These are phyloP conservation scores for Metridium senile DNA, from an alignment of 92 coral and sea anemone species.

Conservation along the genomic window DNA sequence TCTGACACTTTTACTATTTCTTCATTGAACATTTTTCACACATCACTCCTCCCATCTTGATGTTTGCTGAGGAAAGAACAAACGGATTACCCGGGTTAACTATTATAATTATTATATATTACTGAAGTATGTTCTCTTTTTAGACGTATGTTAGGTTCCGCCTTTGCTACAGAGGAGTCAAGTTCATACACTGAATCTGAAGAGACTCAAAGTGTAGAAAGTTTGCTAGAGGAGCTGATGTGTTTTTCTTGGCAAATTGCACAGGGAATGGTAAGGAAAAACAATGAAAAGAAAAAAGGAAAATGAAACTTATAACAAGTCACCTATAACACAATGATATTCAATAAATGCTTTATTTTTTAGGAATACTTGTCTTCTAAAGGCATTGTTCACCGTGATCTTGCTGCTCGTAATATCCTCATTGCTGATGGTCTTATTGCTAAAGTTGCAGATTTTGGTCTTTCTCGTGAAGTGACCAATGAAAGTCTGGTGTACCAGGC, in stretches of 20 bases:
- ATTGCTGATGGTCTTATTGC: background rate
- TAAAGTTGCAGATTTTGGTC: background rate
- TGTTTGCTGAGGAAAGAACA: too few relatives aligned
- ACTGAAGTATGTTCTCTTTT: background rate
- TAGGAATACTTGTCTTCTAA: background rate
- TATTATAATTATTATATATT: background rate
- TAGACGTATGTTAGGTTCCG: background rate
- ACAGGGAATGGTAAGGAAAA: constrained; percentile 12
- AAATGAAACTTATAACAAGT: background rate
- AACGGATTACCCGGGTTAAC: background rate
- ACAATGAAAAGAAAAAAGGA: background rate
- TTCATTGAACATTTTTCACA: too few relatives aligned
- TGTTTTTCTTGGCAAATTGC: constrained; percentile 15
- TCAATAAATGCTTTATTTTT: background rate
- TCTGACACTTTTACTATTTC: too few relatives aligned
- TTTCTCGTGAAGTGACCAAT: background rate
- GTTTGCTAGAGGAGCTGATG: background rate
- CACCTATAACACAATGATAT: background rate
- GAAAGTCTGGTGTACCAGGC: background rate
- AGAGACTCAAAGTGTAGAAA: constrained; percentile 1
- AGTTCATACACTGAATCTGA: background rate
- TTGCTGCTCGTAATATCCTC: constrained; percentile 28
- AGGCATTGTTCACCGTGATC: constrained; percentile 9
- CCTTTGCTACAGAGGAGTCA: background rate
- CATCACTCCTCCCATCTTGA: too few relatives aligned